Evolutionary conservation across 1,140 invertebrate genomes (phyloP).

Genomic region (Stegodyphus mimosarum): DNA sequence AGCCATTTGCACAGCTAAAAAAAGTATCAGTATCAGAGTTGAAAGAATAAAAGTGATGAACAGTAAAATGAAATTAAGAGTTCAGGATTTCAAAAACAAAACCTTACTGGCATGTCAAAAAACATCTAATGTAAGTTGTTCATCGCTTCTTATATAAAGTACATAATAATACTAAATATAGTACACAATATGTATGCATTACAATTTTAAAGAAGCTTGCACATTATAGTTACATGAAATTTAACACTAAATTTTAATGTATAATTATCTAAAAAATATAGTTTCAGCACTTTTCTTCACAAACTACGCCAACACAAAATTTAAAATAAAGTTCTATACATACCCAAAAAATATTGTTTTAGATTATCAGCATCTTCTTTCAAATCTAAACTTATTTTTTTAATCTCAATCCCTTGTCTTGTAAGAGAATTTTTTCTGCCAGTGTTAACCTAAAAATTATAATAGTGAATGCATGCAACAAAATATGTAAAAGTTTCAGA

Average conservation of each 20-base stretch:
- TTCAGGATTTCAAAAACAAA: slow-evolving; percentile 78
- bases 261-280: too few species aligned
- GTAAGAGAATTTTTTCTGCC: slow-evolving; percentile 15
- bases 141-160: too few species aligned
- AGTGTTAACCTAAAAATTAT: slow-evolving; percentile 32
- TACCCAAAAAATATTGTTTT: slow-evolving; percentile 32
- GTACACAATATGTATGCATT: too few species aligned
- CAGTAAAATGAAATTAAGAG: slow-evolving; percentile 71
- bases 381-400: slow-evolving; percentile 1
- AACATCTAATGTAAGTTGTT: slow-evolving; percentile 78
- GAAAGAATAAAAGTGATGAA: slow-evolving; percentile 62
- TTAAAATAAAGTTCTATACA: neutral
- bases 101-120: slow-evolving; percentile 83
- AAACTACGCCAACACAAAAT: too few species aligned
- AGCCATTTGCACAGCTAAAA: neutral
- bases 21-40: neutral
- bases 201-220: too few species aligned
- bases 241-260: too few species aligned
- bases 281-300: too few species aligned
- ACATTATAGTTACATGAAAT: too few species aligned
- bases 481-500: neutral
- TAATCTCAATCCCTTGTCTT: slow-evolving; percentile 35
- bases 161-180: too few species aligned
- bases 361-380: neutral
- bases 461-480: neutral